Evolutionary conservation across 2,797 vertebrate species (phyloP), one percentile per base, ranked within the genome.

Genomic region (Pelodytes ibericus): DNA sequence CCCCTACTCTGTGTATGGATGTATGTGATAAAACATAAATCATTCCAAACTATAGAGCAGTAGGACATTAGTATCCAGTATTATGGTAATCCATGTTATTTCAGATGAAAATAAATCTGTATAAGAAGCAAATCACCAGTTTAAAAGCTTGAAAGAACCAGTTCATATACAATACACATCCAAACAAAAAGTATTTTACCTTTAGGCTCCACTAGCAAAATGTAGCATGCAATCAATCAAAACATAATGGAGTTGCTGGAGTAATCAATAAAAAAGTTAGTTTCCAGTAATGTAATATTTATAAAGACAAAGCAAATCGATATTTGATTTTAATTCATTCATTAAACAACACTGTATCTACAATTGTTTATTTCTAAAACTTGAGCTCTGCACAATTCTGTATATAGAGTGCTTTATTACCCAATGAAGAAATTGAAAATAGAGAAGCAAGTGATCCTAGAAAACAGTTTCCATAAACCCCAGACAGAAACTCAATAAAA

Each of bases 241-340:
- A 53, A 53, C 49, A 53, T 53, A 53, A 53, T 53, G 49, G 49
- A 53, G 49, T 53, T 53, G 49, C n/a, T 16, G 24, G 11, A 22
- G 49, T 53, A 22, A 53, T 53, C 49, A 53, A 53, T 53, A 53
- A 53, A 53, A 36, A 53, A 53, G 7, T 53, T 24, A 16, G 49
- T 11, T 53, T 24, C 49, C n/a, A 20, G n/a, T 53, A 53, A 53
- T 53, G 22, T 53, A 20, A 53, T 22, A 53, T 53, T 53, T 53
- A 53, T 22, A 16, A 24, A 22, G 49, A 24, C n/a, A 53, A 53
- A 53, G 8, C 22, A 22, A 11, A 24, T 53, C 49, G 24, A 53
- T 53, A 22, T 22, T 22, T 53, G 49, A 22, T 53, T 53, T 53
- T 53, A 53, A 53, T 53, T 53, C 16, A 24, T n/a, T 53, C 49